Conservation (phyloP, 2,888 invertebrate species). For the Parnassius smintheus region DNA sequence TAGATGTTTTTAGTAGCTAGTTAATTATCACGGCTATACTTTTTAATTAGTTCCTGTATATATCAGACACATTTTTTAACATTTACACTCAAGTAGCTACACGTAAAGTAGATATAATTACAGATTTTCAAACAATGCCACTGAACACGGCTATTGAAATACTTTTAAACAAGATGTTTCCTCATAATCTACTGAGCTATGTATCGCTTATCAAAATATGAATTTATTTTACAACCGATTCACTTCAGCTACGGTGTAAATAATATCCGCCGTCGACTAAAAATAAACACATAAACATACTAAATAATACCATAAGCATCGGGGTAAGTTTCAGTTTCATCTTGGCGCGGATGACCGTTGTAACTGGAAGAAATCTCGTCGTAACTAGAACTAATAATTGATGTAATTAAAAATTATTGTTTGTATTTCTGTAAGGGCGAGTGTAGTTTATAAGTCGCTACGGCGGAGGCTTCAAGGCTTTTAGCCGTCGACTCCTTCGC, state of each 20-base stretch:
- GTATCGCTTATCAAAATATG: conserved; percentile 31
- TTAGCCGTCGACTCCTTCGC: conserved; percentile 40
- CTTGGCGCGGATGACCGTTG: conserved; percentile 35
- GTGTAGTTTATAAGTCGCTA: conserved; percentile 55
- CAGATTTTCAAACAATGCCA: no score
- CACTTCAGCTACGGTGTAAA: conserved; percentile 48
- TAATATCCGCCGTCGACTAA: conserved; percentile 50
- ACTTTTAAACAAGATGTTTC: conserved; percentile 16
- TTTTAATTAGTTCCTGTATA: no score
- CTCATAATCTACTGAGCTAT: conserved; percentile 29
- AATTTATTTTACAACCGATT: conserved; percentile 38
- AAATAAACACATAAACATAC: conserved; percentile 47
- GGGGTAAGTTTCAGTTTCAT: conserved; percentile 33
- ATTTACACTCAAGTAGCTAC: no score
- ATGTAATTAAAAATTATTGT: conserved; percentile 63
- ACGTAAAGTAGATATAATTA: no score
- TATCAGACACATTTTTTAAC: no score
- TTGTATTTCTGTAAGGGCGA: conserved; percentile 53
- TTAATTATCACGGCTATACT: no score
- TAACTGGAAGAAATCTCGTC: conserved; percentile 71
- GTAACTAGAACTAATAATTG: conserved; percentile 69
- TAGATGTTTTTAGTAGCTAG: no score
- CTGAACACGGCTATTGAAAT: not conserved
- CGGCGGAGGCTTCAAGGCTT: conserved; percentile 54
- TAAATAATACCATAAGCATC: conserved; percentile 12